A percentile compares a stretch with the other conserved stretches of the same genome.
Conservation (phyloP, 2,888 invertebrate genomes). For the Drepana falcataria region DNA sequence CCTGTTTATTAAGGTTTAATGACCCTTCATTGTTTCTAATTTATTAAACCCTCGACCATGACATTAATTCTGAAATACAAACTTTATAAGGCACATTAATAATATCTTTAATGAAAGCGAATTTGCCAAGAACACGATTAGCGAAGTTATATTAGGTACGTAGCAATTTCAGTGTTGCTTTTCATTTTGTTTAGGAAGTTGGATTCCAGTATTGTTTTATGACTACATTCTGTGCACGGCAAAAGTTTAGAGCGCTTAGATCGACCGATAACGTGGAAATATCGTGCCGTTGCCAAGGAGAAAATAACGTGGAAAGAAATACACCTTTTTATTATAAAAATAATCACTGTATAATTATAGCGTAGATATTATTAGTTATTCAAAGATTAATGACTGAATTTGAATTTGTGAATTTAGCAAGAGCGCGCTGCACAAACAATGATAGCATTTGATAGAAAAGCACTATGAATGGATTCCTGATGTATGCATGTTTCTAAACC, state of each 20-base stretch:
- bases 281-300: conserved; percentile 22
- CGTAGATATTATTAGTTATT: background rate
- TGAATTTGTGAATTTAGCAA: background rate
- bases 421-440: background rate
- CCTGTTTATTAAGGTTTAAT: background rate
- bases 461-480: background rate
- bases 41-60: background rate
- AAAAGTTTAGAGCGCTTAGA: conserved; percentile 57
- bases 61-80: background rate
- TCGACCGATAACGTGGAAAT: conserved; percentile 49
- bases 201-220: conserved; percentile 31
- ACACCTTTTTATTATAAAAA: background rate
- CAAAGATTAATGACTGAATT: background rate
- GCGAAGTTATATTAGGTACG: conserved; percentile 3
- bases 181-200: conserved; percentile 27
- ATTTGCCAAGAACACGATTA: background rate
- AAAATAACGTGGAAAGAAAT: conserved; percentile 1
- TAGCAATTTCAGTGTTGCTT: conserved; percentile 16
- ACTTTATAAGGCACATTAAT: background rate
- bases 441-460: background rate
- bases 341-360: conserved; percentile 2
- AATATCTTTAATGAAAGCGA: background rate
- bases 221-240: conserved; percentile 25
- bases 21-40: background rate
- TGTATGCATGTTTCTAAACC: too few relatives aligned